Base-by-base conservation (phyloP, 2,113 vertebrate genomes). In the Glaucidium brasilianum region DNA sequence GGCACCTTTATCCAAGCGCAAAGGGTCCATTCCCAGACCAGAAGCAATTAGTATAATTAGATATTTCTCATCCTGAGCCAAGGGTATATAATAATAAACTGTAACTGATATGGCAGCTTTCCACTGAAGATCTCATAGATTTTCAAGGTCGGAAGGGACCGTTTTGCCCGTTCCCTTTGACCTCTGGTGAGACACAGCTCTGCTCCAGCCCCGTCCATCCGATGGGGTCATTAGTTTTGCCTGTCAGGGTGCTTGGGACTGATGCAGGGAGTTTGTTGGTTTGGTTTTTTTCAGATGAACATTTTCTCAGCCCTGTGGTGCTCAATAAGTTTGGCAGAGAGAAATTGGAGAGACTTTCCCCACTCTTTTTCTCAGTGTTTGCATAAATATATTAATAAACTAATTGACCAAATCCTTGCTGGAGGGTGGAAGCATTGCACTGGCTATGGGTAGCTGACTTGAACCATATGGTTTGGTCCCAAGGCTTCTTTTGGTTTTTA, bases 381-480 rank as follows among this genome's bases (percentile, higher is more conserved):
- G 83, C 66, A 58, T 87, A 97, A 97, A 96, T 88, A 78, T 88
- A 85, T 92, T 92, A 94, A 96, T 97, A 96, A 96, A 86, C 78
- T 92, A 96, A 96, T 96, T 96, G 96, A 85, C 92, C 96, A 93
- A 96, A 97, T 97, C 94, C 94, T 89, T 72, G 53, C 88, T 91
- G 93, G 72, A 79, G 90, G 92, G 74, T 5, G 16, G 96, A 49
- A 76, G 89, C 88, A 92, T 94, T 95, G 93, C 93, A 91, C 89
- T 78, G 95, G 77, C 95, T 97, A 39, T 94, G 85, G 67, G 63
- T 87, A 67, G 45, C 96, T 97, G 97, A 86, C 72, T 94, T 35
- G 23, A 92, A 73, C 95, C 97, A 95, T 98, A 96, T 97, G 97
- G 94, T 97, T 92, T 69, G 86, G 82, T 97, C 95, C 89, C 95